These are phyloP conservation scores for Dasypolia templi DNA, from an alignment of 2,888 invertebrate genomes.

Conservation along the genomic window DNA sequence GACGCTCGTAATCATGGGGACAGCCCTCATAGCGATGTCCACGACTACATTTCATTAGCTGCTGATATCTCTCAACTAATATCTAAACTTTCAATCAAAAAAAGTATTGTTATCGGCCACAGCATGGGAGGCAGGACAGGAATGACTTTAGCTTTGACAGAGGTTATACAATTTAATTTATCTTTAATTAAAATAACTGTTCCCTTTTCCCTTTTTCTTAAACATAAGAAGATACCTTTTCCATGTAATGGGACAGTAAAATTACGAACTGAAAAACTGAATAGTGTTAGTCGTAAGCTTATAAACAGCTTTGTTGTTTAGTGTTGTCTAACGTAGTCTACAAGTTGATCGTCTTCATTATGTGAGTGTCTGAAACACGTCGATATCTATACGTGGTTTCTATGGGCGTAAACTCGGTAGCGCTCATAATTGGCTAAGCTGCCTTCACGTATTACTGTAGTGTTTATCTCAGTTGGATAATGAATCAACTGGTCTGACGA, in stretches of 20 bases:
- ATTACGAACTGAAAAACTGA: background rate
- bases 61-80: constrained; percentile 51
- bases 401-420: background rate
- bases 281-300: background rate
- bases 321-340: background rate
- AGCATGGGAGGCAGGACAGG: constrained; percentile 97
- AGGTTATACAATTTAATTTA: constrained; percentile 67
- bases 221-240: background rate
- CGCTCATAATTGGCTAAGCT: background rate
- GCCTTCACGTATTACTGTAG: background rate
- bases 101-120: constrained; percentile 94
- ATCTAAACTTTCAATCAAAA: constrained; percentile 41
- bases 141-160: constrained; percentile 94
- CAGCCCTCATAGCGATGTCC: constrained; percentile 92
- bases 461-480: background rate
- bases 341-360: background rate
- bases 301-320: background rate
- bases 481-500: background rate
- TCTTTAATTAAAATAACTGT: background rate
- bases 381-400: background rate
- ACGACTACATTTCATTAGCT: constrained; percentile 55
- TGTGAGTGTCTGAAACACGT: background rate
- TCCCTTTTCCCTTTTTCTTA: background rate
- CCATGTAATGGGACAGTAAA: background rate
- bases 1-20: constrained; percentile 98